phyloP scores from a whole-genome alignment of 2,888 invertebrate genomes.

The Gymnoscelis rufifasciata region DNA sequence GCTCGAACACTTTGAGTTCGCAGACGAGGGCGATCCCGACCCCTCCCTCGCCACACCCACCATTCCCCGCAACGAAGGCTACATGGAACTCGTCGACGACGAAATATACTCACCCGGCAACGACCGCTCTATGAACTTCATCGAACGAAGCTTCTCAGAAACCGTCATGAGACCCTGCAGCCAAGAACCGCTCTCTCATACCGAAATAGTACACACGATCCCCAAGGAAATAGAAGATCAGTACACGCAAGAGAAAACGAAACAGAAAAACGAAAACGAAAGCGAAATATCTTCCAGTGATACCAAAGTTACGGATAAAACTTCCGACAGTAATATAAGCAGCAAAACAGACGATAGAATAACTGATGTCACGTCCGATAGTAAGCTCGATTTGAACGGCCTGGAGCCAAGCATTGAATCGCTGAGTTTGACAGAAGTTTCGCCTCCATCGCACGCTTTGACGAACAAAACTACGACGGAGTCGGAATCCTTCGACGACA shows the following conservation, averaged over 20 bases:
- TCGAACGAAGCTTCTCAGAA: conserved; percentile 69
- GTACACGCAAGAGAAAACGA: conserved; percentile 15
- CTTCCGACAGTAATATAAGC: conserved; percentile 21
- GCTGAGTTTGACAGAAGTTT: conserved; percentile 52
- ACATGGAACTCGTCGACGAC: conserved; percentile 70
- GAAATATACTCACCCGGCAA: conserved; percentile 62
- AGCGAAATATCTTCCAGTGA: conserved; percentile 35
- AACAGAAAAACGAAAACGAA: conserved; percentile 35
- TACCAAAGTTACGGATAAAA: conserved; percentile 27
- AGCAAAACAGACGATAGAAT: conserved; percentile 26
- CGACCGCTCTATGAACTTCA: conserved; percentile 77
- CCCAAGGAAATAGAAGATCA: conserved; percentile 25
- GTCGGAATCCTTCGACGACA: conserved; percentile 39
- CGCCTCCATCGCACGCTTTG: conserved; percentile 41
- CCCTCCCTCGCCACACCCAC: conserved; percentile 80
- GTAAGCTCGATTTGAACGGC: conserved; percentile 30
- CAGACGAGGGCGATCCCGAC: conserved; percentile 92
- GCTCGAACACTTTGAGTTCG: conserved; percentile 89
- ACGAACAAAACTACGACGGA: conserved; percentile 37
- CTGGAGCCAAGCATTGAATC: conserved; percentile 43
- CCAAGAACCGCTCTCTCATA: conserved; percentile 29
- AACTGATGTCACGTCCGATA: conserved; percentile 18
- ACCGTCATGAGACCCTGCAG: conserved; percentile 52
- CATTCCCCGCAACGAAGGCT: conserved; percentile 58
- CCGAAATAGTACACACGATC: conserved; percentile 29